Base-by-base conservation (phyloP, 2,113 vertebrate genomes). In the Ciconia stormi region DNA sequence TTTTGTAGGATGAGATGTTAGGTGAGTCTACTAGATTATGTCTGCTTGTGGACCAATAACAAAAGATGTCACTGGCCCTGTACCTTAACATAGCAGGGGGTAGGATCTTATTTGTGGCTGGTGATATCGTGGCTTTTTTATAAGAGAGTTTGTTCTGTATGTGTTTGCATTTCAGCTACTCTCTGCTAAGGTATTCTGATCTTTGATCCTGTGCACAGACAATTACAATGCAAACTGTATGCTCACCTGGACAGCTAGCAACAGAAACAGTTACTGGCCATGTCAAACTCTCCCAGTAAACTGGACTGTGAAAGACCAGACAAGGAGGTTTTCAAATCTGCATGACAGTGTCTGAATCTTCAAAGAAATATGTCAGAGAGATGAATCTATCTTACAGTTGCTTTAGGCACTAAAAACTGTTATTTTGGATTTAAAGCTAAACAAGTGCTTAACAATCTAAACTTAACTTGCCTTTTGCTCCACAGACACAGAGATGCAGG, bases 21-120 rank as follows among this genome's bases (percentile, higher is more conserved):
- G 7, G 3, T 32, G 21, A 65, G 8, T 88, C 16, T 76, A 36
- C 20, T 30, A 40, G 34, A 62, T 44, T 50, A 67, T 16, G 4
- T 52, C 38, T 42, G 16, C 17, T 55, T 74, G 14, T 52, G 46
- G 4, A 65, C 15, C 7, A 26, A 15, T 19, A 61, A 38, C 2
- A 34, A 61, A 65, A 69, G 32, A 86, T 36, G 21, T 63, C 49
- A 80, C 14, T 70, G n/a, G 25, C 6, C 27, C 25, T 38, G 8
- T 56, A 62, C 14, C 17, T 34, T 46, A 69, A 56, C 1, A 1
- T 32, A 82, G 25, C 0, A 1, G 7, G 3, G 1, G 2, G 0
- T 44, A 56, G 3, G 11, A 25, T 70, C 16, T 21, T 77, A 30
- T 79, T 52, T 80, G 61, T 32, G 42, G 22, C 7, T 2, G 4